Evolutionary conservation across 2,888 invertebrate species (phyloP), one percentile per base, ranked within the genome.

Genomic region (Euproctis similis): DNA sequence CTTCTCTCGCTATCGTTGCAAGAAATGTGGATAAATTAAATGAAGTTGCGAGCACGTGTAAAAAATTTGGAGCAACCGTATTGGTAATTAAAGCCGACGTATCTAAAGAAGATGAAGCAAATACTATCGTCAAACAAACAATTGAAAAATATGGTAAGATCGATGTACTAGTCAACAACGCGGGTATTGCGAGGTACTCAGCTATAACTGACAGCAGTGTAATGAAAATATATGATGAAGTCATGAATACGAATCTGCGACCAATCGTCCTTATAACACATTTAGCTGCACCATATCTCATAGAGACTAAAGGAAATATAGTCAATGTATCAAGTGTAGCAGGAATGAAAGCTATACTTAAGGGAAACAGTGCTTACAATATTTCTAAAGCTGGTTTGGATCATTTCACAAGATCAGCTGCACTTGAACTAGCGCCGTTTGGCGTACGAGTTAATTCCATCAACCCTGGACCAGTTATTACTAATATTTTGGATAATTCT

Each of bases 381-480:
- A 87, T 91, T 77, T 89, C 91, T 7, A 94, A 94, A 69, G 82
- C 91, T 14, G 91, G 90, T 2, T 47, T 93, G 7, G 92, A 93
- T 60, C 90, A 92, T 50, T 87, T 94, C 36, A 92, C 92, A 0
- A 70, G 86, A 37, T 90, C 90, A 53, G 70, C 87, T 3, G 93
- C 93, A 2, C 59, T 92, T 20, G 92, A 89, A 46, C 60, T 89
- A n/a, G 87, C 87, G 26, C 34, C 62, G 1, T 75, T 82, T 39
- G 78, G 63, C 0, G 87, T 92, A 1, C 70, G 92, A 29, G 91
- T 91, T 0, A 92, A 92, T 59, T 74, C 87, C 21, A 88, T 92
- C 1, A 89, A 89, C 53, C 93, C 93, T 9, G 93, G 93, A 7
- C 8, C 25, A 14, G 28, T 33, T 17, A 1, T n/a, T 2, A 23